A percentile compares a stretch with the other conserved stretches of the same genome.
These are phyloP conservation scores for Paramormyrops kingsleyae DNA, from an alignment of 2,113 vertebrate genomes.

Conservation along the genomic window DNA sequence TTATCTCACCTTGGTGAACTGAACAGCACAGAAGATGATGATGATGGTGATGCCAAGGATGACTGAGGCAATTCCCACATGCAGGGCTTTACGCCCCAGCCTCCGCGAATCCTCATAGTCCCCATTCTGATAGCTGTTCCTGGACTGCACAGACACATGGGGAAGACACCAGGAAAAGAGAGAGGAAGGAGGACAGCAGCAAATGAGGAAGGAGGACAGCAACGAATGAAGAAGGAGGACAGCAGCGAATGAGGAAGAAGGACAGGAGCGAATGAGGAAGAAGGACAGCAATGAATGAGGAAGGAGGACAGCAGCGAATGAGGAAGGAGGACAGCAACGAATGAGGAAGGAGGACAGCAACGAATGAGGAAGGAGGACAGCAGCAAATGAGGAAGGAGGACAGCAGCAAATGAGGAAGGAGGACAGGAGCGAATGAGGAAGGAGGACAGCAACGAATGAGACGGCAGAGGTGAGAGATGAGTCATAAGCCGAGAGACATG, in stretches of 20 bases:
- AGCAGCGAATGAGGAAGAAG: no score
- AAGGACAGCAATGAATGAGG: neutral
- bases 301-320: neutral
- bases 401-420: no score
- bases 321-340: no score
- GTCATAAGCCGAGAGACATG: neutral
- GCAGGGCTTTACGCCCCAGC: constrained; percentile 74
- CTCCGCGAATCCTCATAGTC: constrained; percentile 74
- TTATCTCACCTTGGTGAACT: constrained; percentile 69
- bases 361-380: no score
- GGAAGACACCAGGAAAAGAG: neutral
- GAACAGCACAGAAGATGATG: constrained; percentile 63
- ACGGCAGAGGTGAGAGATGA: neutral
- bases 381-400: no score
- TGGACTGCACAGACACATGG: constrained; percentile 57
- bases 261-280: no score
- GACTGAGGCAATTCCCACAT: constrained; percentile 72
- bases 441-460: neutral
- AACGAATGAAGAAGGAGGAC: no score
- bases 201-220: no score
- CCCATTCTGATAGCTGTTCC: constrained; percentile 74
- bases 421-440: neutral
- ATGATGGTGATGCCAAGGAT: constrained; percentile 79
- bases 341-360: no score
- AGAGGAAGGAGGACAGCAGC: neutral